Percentiles rank a stretch among this genome's conserved stretches.
phyloP scores from a whole-genome alignment of 2,888 invertebrate genomes.

The Tenthredo distinguenda region DNA sequence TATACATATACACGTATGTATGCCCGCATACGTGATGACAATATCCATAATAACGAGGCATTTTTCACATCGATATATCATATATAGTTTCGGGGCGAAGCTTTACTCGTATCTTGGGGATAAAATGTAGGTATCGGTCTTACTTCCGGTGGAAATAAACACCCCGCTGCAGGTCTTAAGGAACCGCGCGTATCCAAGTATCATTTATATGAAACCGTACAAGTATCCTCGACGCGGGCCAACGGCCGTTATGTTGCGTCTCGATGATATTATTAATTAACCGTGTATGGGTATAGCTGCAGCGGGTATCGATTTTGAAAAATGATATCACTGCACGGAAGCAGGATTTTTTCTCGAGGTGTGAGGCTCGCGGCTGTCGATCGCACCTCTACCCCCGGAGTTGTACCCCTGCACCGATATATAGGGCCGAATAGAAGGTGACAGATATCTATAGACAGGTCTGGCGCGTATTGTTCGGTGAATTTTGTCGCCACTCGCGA shows the following conservation, averaged over 20 bases:
- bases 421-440: neutral
- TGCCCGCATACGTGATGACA: no score
- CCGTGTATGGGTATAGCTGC: neutral
- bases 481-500: neutral
- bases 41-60: neutral
- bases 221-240: neutral
- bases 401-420: neutral
- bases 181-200: constrained; percentile 52
- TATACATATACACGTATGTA: no score
- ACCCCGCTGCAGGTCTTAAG: constrained; percentile 56
- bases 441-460: no score
- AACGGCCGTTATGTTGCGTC: neutral
- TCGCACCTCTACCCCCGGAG: no score
- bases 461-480: neutral
- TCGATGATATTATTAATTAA: constrained; percentile 48
- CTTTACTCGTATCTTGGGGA: constrained; percentile 27
- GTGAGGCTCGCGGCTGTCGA: neutral
- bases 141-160: constrained; percentile 69
- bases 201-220: constrained; percentile 50
- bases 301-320: neutral
- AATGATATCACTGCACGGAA: neutral
- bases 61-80: constrained; percentile 21
- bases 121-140: constrained; percentile 45
- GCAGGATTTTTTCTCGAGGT: neutral
- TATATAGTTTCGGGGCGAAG: constrained; percentile 1